Percentiles rank a stretch among this genome's conserved stretches.
Evolutionary conservation across 2,888 invertebrate species (phyloP).

Genomic region (Limnephilus marmoratus): DNA sequence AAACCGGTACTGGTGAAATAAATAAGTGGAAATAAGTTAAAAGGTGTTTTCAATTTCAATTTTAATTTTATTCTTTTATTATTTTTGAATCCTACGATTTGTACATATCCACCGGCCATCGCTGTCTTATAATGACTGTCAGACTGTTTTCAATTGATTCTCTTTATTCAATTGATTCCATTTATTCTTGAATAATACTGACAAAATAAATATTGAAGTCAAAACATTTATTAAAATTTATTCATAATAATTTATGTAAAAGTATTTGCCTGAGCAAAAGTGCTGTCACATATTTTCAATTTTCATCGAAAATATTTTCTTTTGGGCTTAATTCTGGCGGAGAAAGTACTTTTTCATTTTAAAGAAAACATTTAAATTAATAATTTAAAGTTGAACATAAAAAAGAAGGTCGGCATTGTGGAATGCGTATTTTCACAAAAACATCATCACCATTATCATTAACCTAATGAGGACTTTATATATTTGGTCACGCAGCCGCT

Average conservation of each 20-base stretch:
- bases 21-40: no score
- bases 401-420: neutral
- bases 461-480: slow-evolving; percentile 14
- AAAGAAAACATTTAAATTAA: neutral
- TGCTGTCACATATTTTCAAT: neutral
- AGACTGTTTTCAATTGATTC: neutral
- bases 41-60: no score
- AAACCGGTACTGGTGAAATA: no score
- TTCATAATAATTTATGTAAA: neutral
- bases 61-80: no score
- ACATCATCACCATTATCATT: neutral
- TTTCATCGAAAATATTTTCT: neutral
- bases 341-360: neutral
- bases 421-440: neutral
- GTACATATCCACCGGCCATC: no score
- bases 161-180: neutral
- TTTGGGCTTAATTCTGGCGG: neutral
- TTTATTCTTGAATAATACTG: neutral
- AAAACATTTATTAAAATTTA: neutral
- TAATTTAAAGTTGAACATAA: neutral
- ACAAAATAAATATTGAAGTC: neutral
- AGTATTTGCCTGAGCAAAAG: neutral
- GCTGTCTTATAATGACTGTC: neutral
- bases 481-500: slow-evolving; percentile 4
- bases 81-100: no score